Evolutionary conservation across 2,888 invertebrate species (phyloP), one percentile per base, ranked within the genome.

Genomic region (Agrochola lychnidis): DNA sequence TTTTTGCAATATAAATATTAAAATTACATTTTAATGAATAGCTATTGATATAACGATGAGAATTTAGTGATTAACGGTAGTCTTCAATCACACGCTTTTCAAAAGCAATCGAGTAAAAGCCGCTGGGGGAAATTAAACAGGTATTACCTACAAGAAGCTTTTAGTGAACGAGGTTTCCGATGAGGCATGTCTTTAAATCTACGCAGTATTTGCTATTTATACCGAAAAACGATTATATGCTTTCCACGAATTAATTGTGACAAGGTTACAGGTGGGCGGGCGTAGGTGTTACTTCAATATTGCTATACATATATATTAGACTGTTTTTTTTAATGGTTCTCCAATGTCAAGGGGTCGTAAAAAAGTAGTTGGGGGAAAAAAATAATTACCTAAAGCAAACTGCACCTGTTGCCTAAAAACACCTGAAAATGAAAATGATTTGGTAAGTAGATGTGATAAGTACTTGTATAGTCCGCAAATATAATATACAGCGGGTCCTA

Each of bases 71-170:
- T 56, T 59, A 67, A 63, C 19, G 53, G 56, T 63, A 59, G 56
- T 62, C 48, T 22, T 48, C 40, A 62, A 75, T 81, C 42, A 67
- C 1, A 40, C 56, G 42, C 22, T 53, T 85, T 71, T 68, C 51
- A 69, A 75, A 72, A 22, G 57, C 61, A 64, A 82, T 64, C 45
- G 45, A 69, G 30, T 76, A 79, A 73, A 75, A 66, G 61, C 61
- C 19, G 14, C 48, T 30, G 36, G n/a, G 48, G 42, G 25, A 25
- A 75, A 78, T 82, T 78, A 62, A 71, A 79, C 45, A 67, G 53
- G 51, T 71, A 59, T 9, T 61, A 70, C 16, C 16, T 16, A 36
- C 30, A 45, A 62, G 14, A 76, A 78, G 64, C 77, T 73, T 78
- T 71, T 73, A 73, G 53, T 36, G 63, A 73, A 70, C 30, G 16